Percentiles rank a stretch among this genome's conserved stretches.
These are phyloP conservation scores for Urocitellus parryii DNA, from an alignment of 2,113 vertebrate species.

Conservation along the genomic window DNA sequence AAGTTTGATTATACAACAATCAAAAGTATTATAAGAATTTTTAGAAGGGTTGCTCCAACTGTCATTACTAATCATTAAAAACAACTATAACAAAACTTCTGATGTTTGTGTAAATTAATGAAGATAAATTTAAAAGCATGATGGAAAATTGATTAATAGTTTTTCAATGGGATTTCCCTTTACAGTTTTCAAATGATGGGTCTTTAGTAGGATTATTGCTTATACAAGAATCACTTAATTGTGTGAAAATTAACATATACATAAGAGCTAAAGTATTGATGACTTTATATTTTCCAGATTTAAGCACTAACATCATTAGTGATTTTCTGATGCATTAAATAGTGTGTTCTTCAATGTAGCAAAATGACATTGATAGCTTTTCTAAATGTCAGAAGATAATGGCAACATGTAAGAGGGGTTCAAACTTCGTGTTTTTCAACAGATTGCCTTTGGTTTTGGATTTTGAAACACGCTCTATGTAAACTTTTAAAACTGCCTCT, in stretches of 20 bases:
- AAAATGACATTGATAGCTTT: constrained; percentile 2
- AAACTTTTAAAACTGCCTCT: constrained; percentile 64
- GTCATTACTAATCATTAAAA: not conserved
- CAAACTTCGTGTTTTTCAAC: constrained; percentile 32
- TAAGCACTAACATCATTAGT: constrained; percentile 45
- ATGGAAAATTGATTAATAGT: constrained; percentile 51
- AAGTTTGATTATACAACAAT: not conserved
- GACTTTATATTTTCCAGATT: constrained; percentile 56
- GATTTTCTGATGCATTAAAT: constrained; percentile 26
- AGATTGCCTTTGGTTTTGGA: not conserved
- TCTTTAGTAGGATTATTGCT: constrained; percentile 64
- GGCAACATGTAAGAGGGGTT: constrained; percentile 1
- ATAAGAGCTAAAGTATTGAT: not conserved
- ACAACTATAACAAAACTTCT: not conserved
- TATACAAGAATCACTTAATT: constrained; percentile 2
- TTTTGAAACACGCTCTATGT: not conserved
- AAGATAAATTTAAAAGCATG: constrained; percentile 51
- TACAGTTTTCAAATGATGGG: constrained; percentile 69
- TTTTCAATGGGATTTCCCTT: constrained; percentile 67
- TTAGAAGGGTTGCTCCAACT: not conserved
- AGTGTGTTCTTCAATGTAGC: not conserved
- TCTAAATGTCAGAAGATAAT: constrained; percentile 38
- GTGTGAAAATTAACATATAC: not conserved
- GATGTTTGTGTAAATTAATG: constrained; percentile 38
- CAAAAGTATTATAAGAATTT: not conserved